Base-by-base conservation (phyloP, 2,113 vertebrate genomes). In the Rhombomys opimus region DNA sequence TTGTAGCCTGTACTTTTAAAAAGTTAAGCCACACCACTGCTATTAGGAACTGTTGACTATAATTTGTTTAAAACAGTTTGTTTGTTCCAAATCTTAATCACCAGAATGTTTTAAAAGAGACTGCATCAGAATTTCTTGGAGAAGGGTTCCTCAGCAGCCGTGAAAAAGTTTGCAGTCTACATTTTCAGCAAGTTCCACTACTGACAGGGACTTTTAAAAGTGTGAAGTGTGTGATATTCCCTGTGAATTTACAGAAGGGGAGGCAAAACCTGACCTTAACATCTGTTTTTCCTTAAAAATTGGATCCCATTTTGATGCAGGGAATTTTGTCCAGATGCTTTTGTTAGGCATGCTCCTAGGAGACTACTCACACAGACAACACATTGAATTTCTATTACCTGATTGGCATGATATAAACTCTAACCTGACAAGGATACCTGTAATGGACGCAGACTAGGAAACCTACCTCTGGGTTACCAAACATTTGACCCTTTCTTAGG, bases 301-400 rank as follows among this genome's bases (percentile, higher is more conserved):
- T 85, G n/a, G n/a, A 93, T 63, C 50, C 59, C 50, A 70, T 87
- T 81, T 87, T 90, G 61, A 93, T 80, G 70, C 2, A 35, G 54
- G 32, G 67, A 89, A 59, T 89, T 80, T 70, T 90, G 85, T 63
- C 73, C 87, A 95, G 96, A 95, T 91, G 81, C 22, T 89, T 87
- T 93, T 81, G 41, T 88, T 70, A 77, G 75, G 90, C 72, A 86
- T 67, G 15, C 41, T 93, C 54, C 73, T 75, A 17, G 52, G 70
- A 95, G 78, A 90, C 75, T 57, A 84, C 41, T 89, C 61, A 94
- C 46, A 76, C 30, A 86, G 57, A 76, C 38, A 76, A 80, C 22
- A 89, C 85, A 73, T 14, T 75, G 80, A 95, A 57, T 27, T 87
- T 67, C 76, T 85, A 82, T 90, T 91, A 82, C 30, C 38, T 88